These are phyloP conservation scores for Apamea monoglypha DNA, from an alignment of 2,888 invertebrate genomes.

Conservation along the genomic window DNA sequence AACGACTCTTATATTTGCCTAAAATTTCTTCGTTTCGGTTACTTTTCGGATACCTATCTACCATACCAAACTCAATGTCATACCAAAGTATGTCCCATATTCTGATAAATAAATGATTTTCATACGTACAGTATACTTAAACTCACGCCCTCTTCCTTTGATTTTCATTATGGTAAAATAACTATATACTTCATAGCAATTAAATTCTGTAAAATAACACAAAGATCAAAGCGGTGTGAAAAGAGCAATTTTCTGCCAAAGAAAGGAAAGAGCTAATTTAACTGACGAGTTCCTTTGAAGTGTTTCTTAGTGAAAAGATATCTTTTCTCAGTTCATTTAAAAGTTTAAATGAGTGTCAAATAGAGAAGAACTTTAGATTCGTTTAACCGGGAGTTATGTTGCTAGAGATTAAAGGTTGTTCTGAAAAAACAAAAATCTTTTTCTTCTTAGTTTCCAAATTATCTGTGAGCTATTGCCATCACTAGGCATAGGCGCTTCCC, in stretches of 20 bases:
- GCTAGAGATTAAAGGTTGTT: background rate
- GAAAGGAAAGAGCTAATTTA: conserved; percentile 31
- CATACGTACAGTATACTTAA: background rate
- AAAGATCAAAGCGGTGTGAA: conserved; percentile 45
- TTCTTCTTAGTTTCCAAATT: background rate
- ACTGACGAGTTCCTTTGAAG: conserved; percentile 49
- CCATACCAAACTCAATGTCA: too few relatives aligned
- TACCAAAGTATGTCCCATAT: background rate
- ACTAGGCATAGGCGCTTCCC: background rate
- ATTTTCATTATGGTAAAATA: background rate
- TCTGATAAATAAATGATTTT: background rate
- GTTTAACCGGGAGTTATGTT: conserved; percentile 9
- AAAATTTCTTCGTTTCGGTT: too few relatives aligned
- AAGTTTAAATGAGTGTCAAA: conserved; percentile 40
- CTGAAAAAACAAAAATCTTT: background rate
- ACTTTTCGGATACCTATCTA: too few relatives aligned
- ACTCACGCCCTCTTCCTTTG: background rate
- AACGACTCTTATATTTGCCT: background rate
- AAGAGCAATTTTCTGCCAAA: conserved; percentile 6
- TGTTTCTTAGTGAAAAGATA: conserved; percentile 26
- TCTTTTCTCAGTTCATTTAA: conserved; percentile 46
- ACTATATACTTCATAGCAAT: background rate
- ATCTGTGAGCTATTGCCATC: background rate
- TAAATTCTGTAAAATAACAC: conserved; percentile 4
- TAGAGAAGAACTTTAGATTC: conserved; percentile 3